Evolutionary conservation across 2,888 invertebrate species (phyloP).

Genomic region (Tetrapedia diversipes): DNA sequence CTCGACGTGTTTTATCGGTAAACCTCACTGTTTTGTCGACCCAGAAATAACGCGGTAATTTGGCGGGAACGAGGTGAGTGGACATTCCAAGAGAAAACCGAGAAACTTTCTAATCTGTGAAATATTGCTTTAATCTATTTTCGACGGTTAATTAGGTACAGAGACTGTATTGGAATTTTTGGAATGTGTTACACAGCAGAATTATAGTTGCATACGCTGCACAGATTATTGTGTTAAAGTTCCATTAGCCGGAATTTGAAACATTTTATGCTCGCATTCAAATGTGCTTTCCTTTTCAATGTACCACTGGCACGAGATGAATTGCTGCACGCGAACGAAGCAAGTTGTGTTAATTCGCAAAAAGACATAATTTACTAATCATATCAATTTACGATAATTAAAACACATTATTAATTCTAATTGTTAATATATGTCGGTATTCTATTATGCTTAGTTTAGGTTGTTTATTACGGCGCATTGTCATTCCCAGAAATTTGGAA

Average conservation of each 20-base stretch:
- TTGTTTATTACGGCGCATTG: background rate
- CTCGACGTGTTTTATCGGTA: background rate
- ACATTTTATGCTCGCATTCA: conserved; percentile 5
- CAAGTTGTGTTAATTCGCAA: no score
- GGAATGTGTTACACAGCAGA: background rate
- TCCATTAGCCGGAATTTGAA: background rate
- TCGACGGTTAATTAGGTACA: conserved; percentile 2
- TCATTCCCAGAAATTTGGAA: background rate
- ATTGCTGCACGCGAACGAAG: no score
- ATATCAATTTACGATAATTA: background rate
- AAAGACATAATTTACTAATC: background rate
- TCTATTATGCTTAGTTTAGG: background rate
- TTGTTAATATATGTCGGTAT: background rate
- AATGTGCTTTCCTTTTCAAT: conserved; percentile 12
- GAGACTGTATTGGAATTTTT: background rate
- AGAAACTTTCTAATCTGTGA: conserved; percentile 36
- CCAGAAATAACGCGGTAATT: conserved; percentile 8
- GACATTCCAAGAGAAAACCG: conserved; percentile 38
- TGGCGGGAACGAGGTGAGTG: conserved; percentile 30
- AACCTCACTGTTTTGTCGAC: background rate
- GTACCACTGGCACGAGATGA: no score
- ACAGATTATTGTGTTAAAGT: background rate
- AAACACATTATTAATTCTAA: no score
- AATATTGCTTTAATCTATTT: conserved; percentile 15
- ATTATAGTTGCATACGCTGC: background rate